Evolutionary conservation across 1,140 invertebrate species (phyloP).

Genomic region (Medauroidea extradentata): DNA sequence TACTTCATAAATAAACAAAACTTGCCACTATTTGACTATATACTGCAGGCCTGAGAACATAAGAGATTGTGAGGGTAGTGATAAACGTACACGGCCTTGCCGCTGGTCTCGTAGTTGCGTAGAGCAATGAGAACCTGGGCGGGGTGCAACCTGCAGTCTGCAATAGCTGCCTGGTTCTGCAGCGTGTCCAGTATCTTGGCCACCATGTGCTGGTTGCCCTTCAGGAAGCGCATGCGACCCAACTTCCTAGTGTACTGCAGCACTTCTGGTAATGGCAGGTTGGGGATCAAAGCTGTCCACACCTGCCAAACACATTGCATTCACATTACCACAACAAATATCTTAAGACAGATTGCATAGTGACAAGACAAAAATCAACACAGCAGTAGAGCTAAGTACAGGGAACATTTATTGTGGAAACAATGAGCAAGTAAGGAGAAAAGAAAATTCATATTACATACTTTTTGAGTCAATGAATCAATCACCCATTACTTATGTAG

Average conservation of each 20-base stretch:
- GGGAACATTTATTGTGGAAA: no score
- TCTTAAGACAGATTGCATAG: no score
- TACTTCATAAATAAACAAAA: no score
- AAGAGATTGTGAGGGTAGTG: conserved; percentile 26
- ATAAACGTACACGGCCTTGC: conserved; percentile 20
- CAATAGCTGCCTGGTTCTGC: conserved; percentile 42
- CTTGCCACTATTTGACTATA: no score
- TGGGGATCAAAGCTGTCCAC: conserved; percentile 56
- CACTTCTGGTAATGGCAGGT: conserved; percentile 52
- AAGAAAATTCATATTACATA: no score
- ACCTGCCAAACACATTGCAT: conserved; percentile 42
- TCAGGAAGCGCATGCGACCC: conserved; percentile 55
- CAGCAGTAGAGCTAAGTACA: no score
- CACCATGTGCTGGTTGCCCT: conserved; percentile 37
- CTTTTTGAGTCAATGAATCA: no score
- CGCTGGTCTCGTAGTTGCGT: conserved; percentile 51
- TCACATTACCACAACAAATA: no score
- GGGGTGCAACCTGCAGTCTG: conserved; percentile 52
- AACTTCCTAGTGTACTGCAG: conserved; percentile 59
- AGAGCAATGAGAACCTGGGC: conserved; percentile 52
- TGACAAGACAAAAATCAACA: no score
- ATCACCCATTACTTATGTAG: no score
- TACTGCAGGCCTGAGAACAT: conserved; percentile 36
- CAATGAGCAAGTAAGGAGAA: no score
- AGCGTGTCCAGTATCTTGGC: conserved; percentile 44